phyloP scores from a whole-genome alignment of 2,888 invertebrate genomes.

The Muschampia plurimacula region DNA sequence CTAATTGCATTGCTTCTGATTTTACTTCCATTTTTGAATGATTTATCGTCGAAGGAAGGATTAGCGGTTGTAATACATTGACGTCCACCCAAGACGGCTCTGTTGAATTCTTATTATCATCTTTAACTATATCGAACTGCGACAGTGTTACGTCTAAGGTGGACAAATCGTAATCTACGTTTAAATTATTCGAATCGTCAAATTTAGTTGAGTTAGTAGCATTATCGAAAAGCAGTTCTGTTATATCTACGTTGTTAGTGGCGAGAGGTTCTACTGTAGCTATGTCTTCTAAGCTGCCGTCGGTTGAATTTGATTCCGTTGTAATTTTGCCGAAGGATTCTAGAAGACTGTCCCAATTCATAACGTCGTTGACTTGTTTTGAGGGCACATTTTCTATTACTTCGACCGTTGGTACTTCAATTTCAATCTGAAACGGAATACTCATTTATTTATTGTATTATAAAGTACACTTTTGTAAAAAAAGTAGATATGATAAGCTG shows the following conservation, averaged over 20 bases:
- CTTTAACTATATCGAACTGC: constrained; percentile 62
- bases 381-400: constrained; percentile 51
- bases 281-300: constrained; percentile 72
- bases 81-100: constrained; percentile 63
- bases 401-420: constrained; percentile 54
- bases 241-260: constrained; percentile 69
- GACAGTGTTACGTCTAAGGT: constrained; percentile 62
- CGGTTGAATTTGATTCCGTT: constrained; percentile 76
- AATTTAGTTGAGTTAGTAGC: constrained; percentile 61
- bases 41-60: constrained; percentile 46
- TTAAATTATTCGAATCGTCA: constrained; percentile 55
- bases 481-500: too few species aligned
- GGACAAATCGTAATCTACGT: constrained; percentile 71
- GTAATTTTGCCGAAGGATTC: constrained; percentile 79
- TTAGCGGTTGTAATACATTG: constrained; percentile 57
- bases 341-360: constrained; percentile 79
- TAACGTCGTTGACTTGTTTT: constrained; percentile 58
- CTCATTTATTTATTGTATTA: background rate
- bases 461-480: too few species aligned
- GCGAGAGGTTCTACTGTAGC: constrained; percentile 58
- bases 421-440: constrained; percentile 58
- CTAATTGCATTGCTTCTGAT: constrained; percentile 88
- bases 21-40: constrained; percentile 64
- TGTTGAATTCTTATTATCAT: constrained; percentile 56
- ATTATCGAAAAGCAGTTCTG: constrained; percentile 72